Base-by-base conservation (phyloP, 2,888 invertebrate genomes). In the Pseudococcus jackbeardsleyi region DNA sequence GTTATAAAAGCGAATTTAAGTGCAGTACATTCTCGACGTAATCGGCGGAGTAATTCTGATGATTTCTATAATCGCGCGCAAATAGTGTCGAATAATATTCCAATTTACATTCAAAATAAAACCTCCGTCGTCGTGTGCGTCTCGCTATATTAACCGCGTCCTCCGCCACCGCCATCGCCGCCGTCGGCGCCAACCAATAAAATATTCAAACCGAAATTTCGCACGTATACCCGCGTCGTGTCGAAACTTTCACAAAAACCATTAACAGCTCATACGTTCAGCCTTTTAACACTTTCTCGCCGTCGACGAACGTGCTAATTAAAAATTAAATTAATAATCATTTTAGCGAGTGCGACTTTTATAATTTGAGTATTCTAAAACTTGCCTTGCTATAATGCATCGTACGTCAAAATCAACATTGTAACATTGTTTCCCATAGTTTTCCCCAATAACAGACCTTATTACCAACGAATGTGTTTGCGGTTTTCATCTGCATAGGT, bases 31-130 rank as follows among this genome's bases (percentile, higher is more conserved):
- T 82, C 79, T 82, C 79, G 9, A 17, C 19, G 79, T 82, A 82
- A 82, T 82, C 79, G 79, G 79, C 46, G 79, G 19, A 82, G 79
- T 82, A 82, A 82, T 82, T 82, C 79, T 46, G 46, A 82, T 82
- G 42, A 46, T 82, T 82, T 82, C 79, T 82, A 82, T 46, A 46
- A 82, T 82, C 79, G 19, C 42, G 19, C 12, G 15, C 79, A 82
- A 82, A 82, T 82, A 82, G 79, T 19, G 42, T 82, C 79, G 79
- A 82, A 82, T 82, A 82, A 82, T 82, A 82, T 82, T 82, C 79
- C 79, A 46, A 82, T 82, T 82, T 46, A 82, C 33, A 82, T 82
- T 82, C 79, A 46, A 77, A 77, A 77, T 82, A 82, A 82, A 82
- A 82, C 46, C 79, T 82, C 64, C 19, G 42, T 42, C 42, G 42